These are phyloP conservation scores for Dolomedes plantarius DNA, from an alignment of 2,888 invertebrate species.

Conservation along the genomic window DNA sequence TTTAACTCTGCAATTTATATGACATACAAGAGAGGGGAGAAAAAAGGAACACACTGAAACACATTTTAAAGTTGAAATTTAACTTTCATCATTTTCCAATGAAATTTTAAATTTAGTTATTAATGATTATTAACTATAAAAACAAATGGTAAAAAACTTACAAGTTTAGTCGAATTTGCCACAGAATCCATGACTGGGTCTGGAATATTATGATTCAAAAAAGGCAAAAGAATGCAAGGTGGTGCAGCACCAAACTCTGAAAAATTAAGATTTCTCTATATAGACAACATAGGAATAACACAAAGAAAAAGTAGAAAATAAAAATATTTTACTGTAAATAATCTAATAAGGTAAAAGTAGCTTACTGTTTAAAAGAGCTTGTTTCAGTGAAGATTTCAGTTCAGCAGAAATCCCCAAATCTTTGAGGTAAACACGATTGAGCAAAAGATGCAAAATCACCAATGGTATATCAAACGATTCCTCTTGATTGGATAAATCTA, in stretches of 20 bases:
- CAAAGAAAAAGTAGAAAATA: no score
- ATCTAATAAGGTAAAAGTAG: neutral
- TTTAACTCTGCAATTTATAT: no score
- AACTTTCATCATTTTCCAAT: no score
- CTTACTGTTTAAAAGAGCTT: conserved; percentile 83
- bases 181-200: conserved; percentile 79
- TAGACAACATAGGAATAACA: no score
- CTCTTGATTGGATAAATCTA: conserved; percentile 79
- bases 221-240: conserved; percentile 43
- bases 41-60: no score
- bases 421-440: conserved; percentile 80
- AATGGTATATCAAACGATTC: conserved; percentile 93
- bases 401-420: conserved; percentile 82
- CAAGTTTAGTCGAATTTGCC: conserved; percentile 78
- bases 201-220: conserved; percentile 80
- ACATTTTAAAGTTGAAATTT: no score
- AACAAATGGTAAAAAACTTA: conserved; percentile 76
- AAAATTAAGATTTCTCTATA: neutral
- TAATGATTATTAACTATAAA: no score
- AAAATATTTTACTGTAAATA: no score
- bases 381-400: conserved; percentile 87
- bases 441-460: conserved; percentile 89
- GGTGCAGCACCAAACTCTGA: conserved; percentile 35
- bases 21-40: no score
- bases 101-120: no score